phyloP scores from a whole-genome alignment of 2,113 vertebrate genomes.

The Pygoscelis adeliae region DNA sequence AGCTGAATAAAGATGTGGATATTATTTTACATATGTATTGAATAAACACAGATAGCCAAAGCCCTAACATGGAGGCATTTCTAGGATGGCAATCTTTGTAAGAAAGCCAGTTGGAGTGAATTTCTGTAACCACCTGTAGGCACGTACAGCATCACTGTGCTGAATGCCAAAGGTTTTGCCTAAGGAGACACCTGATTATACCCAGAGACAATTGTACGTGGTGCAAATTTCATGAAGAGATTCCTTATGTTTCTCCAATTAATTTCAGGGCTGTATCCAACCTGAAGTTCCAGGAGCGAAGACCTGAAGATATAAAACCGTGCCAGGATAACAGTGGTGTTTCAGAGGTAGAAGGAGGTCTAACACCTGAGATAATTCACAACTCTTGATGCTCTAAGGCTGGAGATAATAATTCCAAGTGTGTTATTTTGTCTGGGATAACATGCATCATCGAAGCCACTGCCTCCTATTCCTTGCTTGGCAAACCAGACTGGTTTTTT shows the following conservation, averaged over 20 bases:
- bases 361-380: neutral
- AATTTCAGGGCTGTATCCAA: neutral
- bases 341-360: neutral
- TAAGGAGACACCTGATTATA: neutral
- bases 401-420: neutral
- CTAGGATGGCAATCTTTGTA: neutral
- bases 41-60: neutral
- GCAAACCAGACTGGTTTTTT: neutral
- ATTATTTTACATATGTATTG: neutral
- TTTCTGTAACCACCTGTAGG: neutral
- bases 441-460: neutral
- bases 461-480: neutral
- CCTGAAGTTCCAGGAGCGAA: neutral
- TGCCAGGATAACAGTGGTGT: neutral
- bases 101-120: neutral
- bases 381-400: neutral
- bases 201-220: neutral
- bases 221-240: neutral
- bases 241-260: neutral
- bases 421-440: neutral
- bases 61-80: neutral
- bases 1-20: neutral
- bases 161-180: neutral
- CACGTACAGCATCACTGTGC: neutral
- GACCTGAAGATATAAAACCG: fast-evolving